A percentile compares a stretch with the other conserved stretches of the same genome.
These are phyloP conservation scores for Gallinago jamesoni DNA, from an alignment of 2,113 vertebrate genomes.

Conservation along the genomic window DNA sequence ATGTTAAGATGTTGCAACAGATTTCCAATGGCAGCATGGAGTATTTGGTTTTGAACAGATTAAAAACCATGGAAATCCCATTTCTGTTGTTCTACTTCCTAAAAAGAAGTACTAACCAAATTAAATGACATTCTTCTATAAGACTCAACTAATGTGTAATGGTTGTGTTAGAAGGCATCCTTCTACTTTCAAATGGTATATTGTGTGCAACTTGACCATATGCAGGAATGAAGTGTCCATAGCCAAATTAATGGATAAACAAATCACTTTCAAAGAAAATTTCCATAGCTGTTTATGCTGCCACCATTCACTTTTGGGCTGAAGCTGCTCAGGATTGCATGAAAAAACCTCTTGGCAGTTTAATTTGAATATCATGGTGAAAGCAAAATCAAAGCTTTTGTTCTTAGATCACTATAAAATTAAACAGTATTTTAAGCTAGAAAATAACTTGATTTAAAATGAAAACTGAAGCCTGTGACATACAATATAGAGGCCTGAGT, in stretches of 20 bases:
- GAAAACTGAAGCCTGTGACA: background rate
- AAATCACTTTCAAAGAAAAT: background rate
- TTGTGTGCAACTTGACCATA: background rate
- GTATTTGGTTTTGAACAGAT: background rate
- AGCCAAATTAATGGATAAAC: background rate
- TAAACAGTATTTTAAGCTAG: background rate
- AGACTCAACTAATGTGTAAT: background rate
- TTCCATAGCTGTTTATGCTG: background rate
- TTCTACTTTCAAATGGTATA: background rate
- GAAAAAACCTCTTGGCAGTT: background rate
- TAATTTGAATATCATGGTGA: background rate
- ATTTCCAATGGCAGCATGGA: background rate
- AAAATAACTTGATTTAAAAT: background rate
- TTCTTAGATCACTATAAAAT: background rate
- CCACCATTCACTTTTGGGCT: background rate
- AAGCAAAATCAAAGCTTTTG: constrained; percentile 5
- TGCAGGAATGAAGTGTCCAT: background rate
- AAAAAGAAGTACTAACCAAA: background rate
- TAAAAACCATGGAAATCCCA: background rate
- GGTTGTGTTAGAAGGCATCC: background rate
- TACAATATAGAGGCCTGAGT: background rate
- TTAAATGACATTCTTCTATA: background rate
- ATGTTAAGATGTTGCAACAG: background rate
- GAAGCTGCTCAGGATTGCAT: background rate
- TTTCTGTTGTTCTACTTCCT: background rate